These are phyloP conservation scores for Sciurus niger DNA, from an alignment of 2,113 vertebrate species.

Conservation along the genomic window DNA sequence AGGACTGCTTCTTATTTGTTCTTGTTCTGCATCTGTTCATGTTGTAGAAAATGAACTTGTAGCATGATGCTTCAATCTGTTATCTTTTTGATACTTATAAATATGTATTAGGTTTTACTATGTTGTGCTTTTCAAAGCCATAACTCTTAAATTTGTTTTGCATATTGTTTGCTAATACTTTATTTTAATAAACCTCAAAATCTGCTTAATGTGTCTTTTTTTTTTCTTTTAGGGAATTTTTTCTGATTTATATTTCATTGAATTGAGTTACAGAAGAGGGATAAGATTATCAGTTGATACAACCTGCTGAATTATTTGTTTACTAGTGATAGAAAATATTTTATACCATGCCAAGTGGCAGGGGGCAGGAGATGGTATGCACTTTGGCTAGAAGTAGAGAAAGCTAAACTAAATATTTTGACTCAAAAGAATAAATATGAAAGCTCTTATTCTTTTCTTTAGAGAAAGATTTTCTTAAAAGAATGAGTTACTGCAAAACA, in stretches of 20 bases:
- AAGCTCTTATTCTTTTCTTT: neutral
- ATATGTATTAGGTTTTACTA: constrained; percentile 87
- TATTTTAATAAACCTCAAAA: constrained; percentile 90
- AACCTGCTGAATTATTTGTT: neutral
- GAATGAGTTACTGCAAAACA: neutral
- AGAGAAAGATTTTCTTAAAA: neutral
- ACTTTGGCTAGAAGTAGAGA: neutral
- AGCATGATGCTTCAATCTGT: constrained; percentile 85
- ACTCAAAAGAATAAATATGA: neutral
- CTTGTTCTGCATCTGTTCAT: constrained; percentile 86
- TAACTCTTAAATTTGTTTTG: constrained; percentile 87
- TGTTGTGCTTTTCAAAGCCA: constrained; percentile 88
- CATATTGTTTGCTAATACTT: constrained; percentile 88
- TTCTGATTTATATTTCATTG: neutral
- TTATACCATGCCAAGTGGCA: neutral
- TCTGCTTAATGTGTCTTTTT: constrained; percentile 33
- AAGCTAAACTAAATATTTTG: constrained; percentile 35
- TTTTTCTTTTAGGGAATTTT: neutral
- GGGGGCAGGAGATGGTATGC: neutral
- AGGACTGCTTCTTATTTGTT: constrained; percentile 83
- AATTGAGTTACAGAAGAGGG: neutral
- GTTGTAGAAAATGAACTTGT: constrained; percentile 85
- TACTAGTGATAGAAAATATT: neutral
- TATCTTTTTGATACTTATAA: constrained; percentile 86
- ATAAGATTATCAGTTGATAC: neutral